Evolutionary conservation across 2,888 invertebrate genomes (phyloP).

Genomic region (Brachycybe producta): DNA sequence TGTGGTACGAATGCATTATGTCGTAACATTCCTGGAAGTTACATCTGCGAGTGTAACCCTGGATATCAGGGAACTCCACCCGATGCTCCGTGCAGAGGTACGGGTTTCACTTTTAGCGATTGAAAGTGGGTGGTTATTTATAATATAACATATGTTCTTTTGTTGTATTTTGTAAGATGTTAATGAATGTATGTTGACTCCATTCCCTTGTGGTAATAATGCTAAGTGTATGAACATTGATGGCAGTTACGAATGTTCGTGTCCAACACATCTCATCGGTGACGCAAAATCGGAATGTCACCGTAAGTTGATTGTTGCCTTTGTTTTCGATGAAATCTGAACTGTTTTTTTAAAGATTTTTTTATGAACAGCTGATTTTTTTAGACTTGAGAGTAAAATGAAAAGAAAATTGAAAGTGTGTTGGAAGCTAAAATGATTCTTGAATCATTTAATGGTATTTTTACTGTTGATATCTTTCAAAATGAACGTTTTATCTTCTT

Average conservation of each 20-base stretch:
- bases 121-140: neutral
- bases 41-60: constrained; percentile 22
- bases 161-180: constrained; percentile 17
- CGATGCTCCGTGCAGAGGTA: constrained; percentile 24
- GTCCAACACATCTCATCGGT: constrained; percentile 27
- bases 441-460: too few species aligned
- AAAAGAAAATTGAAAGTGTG: too few species aligned
- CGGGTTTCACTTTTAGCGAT: neutral
- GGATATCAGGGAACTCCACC: constrained; percentile 21
- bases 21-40: constrained; percentile 24
- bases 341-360: too few species aligned
- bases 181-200: constrained; percentile 26
- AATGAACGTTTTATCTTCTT: neutral
- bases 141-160: neutral
- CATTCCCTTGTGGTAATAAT: constrained; percentile 28
- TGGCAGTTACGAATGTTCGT: constrained; percentile 26
- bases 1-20: constrained; percentile 26
- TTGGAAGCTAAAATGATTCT: too few species aligned
- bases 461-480: too few species aligned
- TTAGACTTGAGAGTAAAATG: too few species aligned
- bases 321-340: too few species aligned
- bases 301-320: constrained; percentile 24
- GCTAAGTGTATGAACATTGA: constrained; percentile 28
- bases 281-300: constrained; percentile 26
- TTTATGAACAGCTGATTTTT: too few species aligned